Percentiles rank a stretch among this genome's conserved stretches.
Evolutionary conservation across 2,113 vertebrate genomes (phyloP).

Genomic region (Notarius lentiginosus): DNA sequence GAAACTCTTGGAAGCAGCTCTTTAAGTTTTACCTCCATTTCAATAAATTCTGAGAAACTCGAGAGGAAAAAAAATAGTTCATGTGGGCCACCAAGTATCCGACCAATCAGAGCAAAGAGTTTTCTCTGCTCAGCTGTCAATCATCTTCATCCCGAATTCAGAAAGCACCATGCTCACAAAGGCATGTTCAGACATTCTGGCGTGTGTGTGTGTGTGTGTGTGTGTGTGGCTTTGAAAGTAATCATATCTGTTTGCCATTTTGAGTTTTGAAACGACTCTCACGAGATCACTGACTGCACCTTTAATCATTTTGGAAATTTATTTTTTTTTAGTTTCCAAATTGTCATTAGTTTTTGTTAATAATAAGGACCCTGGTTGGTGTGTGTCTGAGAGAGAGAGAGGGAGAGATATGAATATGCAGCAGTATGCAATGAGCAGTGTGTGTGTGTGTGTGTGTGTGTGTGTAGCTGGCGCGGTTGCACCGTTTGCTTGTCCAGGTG

Average conservation of each 20-base stretch:
- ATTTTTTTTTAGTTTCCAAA: neutral
- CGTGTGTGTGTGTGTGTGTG: neutral
- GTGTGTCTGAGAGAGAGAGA: neutral
- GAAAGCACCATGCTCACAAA: neutral
- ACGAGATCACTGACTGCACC: neutral
- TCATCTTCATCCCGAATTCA: neutral
- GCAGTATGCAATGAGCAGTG: neutral
- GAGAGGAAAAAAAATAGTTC: neutral
- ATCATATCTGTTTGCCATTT: neutral
- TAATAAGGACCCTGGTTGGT: neutral
- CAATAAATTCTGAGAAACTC: neutral
- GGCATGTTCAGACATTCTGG: neutral
- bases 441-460: neutral
- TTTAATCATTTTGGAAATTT: too few species aligned
- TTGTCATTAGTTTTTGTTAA: neutral
- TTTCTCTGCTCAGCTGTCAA: neutral
- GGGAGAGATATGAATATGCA: neutral
- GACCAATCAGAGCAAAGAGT: neutral
- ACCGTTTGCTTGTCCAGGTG: slow-evolving; percentile 45
- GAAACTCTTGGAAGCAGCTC: neutral
- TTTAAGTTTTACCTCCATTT: neutral
- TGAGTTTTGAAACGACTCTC: neutral
- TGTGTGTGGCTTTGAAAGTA: neutral
- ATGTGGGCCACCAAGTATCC: neutral
- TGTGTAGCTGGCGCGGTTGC: slow-evolving; percentile 18